A percentile compares a stretch with the other conserved stretches of the same genome.
These are phyloP conservation scores for Meghimatium bilineatum DNA, from an alignment of 2,888 invertebrate species.

Conservation along the genomic window DNA sequence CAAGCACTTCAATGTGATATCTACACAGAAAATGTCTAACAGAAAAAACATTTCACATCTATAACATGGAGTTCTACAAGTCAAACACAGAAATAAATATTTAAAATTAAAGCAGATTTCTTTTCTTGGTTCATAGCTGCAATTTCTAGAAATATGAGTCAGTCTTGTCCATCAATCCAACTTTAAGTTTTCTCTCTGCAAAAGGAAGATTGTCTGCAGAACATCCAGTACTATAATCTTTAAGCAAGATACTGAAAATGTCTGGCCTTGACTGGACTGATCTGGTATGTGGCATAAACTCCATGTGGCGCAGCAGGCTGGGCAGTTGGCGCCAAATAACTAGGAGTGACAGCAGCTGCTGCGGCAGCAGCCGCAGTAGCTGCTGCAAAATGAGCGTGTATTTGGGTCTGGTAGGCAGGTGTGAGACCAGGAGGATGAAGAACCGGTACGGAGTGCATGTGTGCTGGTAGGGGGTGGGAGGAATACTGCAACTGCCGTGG, in stretches of 20 bases:
- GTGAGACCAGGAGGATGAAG: constrained; percentile 68
- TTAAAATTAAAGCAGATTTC: no score
- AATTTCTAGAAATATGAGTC: no score
- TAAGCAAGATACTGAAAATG: constrained; percentile 81
- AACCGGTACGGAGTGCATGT: constrained; percentile 80
- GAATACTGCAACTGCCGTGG: constrained; percentile 81
- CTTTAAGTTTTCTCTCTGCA: no score
- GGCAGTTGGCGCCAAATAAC: constrained; percentile 65
- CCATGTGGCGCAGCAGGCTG: constrained; percentile 76
- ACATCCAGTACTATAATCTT: not conserved
- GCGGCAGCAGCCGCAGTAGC: constrained; percentile 76
- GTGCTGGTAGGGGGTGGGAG: constrained; percentile 88
- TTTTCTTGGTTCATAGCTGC: no score
- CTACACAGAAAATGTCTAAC: no score
- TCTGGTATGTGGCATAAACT: constrained; percentile 82
- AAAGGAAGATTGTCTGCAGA: not conserved
- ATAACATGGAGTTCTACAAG: no score
- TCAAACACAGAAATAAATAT: no score
- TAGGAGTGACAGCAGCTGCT: constrained; percentile 76
- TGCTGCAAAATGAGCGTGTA: constrained; percentile 80
- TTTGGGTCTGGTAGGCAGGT: constrained; percentile 66
- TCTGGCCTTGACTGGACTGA: constrained; percentile 83
- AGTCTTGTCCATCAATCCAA: no score
- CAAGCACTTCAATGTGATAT: no score
- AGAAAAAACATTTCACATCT: no score